These are phyloP conservation scores for Meandrusa payeni DNA, from an alignment of 2,888 invertebrate species.

Conservation along the genomic window DNA sequence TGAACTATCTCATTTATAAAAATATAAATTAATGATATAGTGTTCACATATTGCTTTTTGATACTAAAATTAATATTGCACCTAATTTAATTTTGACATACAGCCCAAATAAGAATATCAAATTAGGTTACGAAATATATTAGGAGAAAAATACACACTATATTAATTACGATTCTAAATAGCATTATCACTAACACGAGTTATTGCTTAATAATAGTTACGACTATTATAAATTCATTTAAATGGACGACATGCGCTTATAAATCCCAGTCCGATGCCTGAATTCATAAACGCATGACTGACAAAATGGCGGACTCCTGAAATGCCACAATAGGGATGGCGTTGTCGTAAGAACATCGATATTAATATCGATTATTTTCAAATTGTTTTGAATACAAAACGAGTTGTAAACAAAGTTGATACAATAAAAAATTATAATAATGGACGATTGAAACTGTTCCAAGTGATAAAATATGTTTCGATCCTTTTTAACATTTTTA, in stretches of 20 bases:
- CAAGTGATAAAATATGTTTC: too few species aligned
- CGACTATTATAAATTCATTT: conserved; percentile 68
- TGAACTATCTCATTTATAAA: conserved; percentile 17
- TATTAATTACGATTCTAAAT: conserved; percentile 36
- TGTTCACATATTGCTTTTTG: conserved; percentile 67
- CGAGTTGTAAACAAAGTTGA: too few species aligned
- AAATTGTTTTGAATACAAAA: too few species aligned
- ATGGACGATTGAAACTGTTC: too few species aligned
- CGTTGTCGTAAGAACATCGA: too few species aligned
- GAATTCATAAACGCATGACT: too few species aligned
- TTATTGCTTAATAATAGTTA: conserved; percentile 65
- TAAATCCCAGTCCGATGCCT: too few species aligned
- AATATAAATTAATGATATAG: conserved; percentile 54
- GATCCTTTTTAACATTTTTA: too few species aligned
- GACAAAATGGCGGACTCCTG: too few species aligned
- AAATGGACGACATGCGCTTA: conserved; percentile 48
- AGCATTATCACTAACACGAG: conserved; percentile 67
- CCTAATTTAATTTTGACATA: conserved; percentile 43
- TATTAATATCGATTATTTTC: too few species aligned
- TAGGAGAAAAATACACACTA: conserved; percentile 28
- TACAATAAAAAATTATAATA: too few species aligned
- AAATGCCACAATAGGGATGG: too few species aligned
- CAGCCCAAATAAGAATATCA: conserved; percentile 19
- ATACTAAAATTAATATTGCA: conserved; percentile 70
- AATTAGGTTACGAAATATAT: conserved; percentile 27